Base-by-base conservation (phyloP, 2,113 vertebrate genomes). In the Psettodes erumei region DNA sequence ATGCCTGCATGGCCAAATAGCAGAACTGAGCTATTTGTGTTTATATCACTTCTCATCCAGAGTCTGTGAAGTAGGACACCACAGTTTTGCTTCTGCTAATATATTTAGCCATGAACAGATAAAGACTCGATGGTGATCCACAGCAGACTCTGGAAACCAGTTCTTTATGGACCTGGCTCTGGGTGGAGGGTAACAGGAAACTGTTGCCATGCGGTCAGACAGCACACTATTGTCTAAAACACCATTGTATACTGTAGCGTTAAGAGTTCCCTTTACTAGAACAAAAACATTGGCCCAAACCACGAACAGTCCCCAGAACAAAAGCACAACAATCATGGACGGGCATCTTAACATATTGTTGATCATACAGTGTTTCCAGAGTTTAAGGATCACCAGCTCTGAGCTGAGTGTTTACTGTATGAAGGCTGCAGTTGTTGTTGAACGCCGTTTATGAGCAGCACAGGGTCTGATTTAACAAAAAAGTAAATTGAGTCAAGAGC, bases 391-490 rank as follows among this genome's bases (percentile, higher is more conserved):
- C 11, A 47, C 25, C 13, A 2, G 15, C 4, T 72, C 6, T n/a
- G 38, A 11, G 28, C 33, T n/a, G 27, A 45, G 12, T 0, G 1
- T 28, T 47, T 2, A 45, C 32, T 51, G 48, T 33, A 35, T 33
- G 71, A 9, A 63, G 54, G 40, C 54, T 58, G 2, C 8, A 16
- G n/a, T n/a, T n/a, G n/a, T n/a, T n/a, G n/a, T n/a, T n/a, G n/a
- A n/a, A n/a, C n/a, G n/a, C n/a, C n/a, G 50, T 81, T 79, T 82
- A 80, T 60, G 56, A 55, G 75, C 53, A 64, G 38, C 58, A 75
- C 51, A 25, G 15, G 23, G 42, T 37, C 73, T 37, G 50, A 40
- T 71, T n/a, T n/a, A n/a, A n/a, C 69, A 78, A 85, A 38, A 27
- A n/a, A 3, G 12, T 37, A 65, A 69, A 82, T 4, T 61, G 16